Conservation (phyloP, 2,888 invertebrate genomes). For the Agrochola lota region DNA sequence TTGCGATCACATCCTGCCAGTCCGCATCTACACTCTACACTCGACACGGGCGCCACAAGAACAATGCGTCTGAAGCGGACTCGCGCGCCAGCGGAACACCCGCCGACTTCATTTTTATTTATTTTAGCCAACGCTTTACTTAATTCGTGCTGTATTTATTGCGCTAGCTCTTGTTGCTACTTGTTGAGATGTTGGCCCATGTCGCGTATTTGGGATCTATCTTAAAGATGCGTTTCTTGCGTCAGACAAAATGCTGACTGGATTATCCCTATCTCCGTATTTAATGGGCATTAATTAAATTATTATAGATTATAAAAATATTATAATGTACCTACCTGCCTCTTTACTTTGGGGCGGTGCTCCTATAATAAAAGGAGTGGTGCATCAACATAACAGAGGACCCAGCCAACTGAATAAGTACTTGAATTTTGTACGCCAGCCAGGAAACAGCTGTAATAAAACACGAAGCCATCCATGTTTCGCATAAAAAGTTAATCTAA, state of each 20-base stretch:
- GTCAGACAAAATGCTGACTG: background rate
- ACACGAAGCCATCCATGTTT: constrained; percentile 33
- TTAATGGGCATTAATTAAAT: background rate
- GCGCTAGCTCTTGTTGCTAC: constrained; percentile 51
- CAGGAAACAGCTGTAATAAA: constrained; percentile 14
- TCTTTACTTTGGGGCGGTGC: background rate
- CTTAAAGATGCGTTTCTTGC: constrained; percentile 3
- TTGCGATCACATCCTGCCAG: constrained; percentile 56
- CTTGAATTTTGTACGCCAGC: background rate
- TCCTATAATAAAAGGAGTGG: background rate
- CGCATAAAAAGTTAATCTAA: constrained; percentile 58
- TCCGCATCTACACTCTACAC: constrained; percentile 37
- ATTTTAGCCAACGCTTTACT: constrained; percentile 65
- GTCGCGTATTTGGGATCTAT: constrained; percentile 16
- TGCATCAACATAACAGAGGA: background rate
- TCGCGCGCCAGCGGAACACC: constrained; percentile 60
- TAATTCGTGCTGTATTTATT: constrained; percentile 68
- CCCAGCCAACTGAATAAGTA: background rate
- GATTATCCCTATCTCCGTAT: background rate
- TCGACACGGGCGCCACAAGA: constrained; percentile 64
- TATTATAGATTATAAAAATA: too few species aligned
- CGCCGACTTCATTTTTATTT: constrained; percentile 65
- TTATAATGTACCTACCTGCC: background rate
- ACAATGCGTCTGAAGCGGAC: constrained; percentile 67
- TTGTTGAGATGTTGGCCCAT: constrained; percentile 62